A percentile compares a stretch with the other conserved stretches of the same genome.
Conservation (phyloP, 2,888 invertebrate species). For the Zonitis immaculata region DNA sequence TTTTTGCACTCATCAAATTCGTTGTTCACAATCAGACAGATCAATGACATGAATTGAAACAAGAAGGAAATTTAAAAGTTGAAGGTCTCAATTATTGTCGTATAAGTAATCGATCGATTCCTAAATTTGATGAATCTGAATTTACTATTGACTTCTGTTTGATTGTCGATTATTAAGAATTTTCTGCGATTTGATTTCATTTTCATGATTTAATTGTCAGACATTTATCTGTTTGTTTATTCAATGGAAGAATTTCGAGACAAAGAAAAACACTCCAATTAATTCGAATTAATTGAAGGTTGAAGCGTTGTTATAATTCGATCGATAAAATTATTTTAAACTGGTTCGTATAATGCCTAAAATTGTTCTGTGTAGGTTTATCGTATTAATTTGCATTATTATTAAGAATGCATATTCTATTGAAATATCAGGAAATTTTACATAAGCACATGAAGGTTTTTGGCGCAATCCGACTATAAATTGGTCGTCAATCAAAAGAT, state of each 20-base stretch:
- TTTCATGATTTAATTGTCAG: no score
- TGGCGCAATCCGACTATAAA: slow-evolving; percentile 14
- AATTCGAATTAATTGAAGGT: background rate
- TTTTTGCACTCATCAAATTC: no score
- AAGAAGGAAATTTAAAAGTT: background rate
- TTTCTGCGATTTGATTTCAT: no score
- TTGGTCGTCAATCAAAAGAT: slow-evolving; percentile 2
- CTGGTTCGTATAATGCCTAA: background rate
- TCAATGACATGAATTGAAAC: background rate
- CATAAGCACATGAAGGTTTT: slow-evolving; percentile 13
- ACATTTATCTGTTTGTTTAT: no score
- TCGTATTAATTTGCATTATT: slow-evolving; percentile 15
- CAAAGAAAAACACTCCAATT: background rate
- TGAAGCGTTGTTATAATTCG: background rate
- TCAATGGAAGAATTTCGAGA: no score
- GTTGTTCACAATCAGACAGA: no score
- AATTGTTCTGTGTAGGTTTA: background rate
- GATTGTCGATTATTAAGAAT: no score
- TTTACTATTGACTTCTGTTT: no score
- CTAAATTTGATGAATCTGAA: no score
- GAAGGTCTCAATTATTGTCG: background rate
- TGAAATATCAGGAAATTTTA: slow-evolving; percentile 10
- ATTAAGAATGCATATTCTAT: slow-evolving; percentile 6
- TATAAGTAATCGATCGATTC: no score
- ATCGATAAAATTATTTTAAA: background rate